A percentile compares a stretch with the other conserved stretches of the same genome.
Conservation (phyloP, 2,888 invertebrate species). For the Zygothrica quintamaculata region DNA sequence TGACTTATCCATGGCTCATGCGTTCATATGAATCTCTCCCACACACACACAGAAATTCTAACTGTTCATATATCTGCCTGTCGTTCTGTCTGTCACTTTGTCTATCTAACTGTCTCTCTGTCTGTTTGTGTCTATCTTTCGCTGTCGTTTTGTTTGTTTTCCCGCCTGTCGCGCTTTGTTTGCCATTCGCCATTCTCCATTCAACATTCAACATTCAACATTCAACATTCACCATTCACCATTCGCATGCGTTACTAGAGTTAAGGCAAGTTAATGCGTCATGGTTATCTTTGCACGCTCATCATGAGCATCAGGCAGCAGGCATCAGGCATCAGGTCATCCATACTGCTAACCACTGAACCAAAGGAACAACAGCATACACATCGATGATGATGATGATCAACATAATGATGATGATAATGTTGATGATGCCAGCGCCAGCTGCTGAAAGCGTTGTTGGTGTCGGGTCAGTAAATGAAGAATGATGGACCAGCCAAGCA, state of each 20-base stretch:
- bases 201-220: too few species aligned
- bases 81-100: constrained; percentile 20
- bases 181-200: too few species aligned
- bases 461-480: constrained; percentile 78
- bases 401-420: too few species aligned
- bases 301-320: constrained; percentile 49
- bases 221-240: too few species aligned
- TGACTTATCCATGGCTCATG: constrained; percentile 60
- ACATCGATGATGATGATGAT: constrained; percentile 25
- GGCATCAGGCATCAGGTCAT: constrained; percentile 14
- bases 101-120: constrained; percentile 21
- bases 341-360: constrained; percentile 12
- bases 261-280: constrained; percentile 73
- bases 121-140: constrained; percentile 11
- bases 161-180: constrained; percentile 52
- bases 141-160: constrained; percentile 23
- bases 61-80: constrained; percentile 7
- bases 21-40: constrained; percentile 16
- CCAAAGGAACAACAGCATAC: constrained; percentile 9
- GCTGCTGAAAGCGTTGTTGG: constrained; percentile 71
- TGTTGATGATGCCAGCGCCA: constrained; percentile 43
- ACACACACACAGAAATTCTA: too few species aligned
- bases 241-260: constrained; percentile 63
- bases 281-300: constrained; percentile 71
- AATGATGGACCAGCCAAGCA: constrained; percentile 69